Conservation (phyloP, 2,888 invertebrate genomes). For the Cephus spinipes region DNA sequence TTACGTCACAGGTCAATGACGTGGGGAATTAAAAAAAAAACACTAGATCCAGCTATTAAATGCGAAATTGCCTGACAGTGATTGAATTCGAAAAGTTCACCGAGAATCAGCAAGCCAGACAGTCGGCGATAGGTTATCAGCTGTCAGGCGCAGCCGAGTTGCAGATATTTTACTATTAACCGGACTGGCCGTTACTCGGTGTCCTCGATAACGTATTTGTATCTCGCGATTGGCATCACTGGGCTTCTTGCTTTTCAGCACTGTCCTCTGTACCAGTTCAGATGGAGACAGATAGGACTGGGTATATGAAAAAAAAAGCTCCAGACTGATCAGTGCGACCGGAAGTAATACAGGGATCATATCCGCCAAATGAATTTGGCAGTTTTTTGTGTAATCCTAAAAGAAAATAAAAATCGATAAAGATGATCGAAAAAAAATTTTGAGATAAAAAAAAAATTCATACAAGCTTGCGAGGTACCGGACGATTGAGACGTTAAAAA, state of each 20-base stretch:
- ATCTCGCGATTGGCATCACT: neutral
- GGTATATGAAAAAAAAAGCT: neutral
- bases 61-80: neutral
- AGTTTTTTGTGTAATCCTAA: constrained; percentile 21
- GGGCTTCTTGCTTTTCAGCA: neutral
- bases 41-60: neutral
- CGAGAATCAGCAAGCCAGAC: neutral
- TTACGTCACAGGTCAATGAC: neutral
- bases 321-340: neutral
- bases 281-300: neutral
- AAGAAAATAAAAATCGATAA: neutral
- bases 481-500: neutral
- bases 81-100: neutral
- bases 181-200: neutral
- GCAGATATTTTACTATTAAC: neutral
- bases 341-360: neutral
- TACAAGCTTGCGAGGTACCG: neutral
- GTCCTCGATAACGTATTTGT: neutral
- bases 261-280: neutral
- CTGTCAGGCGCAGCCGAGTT: neutral
- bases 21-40: neutral
- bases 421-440: neutral
- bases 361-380: neutral
- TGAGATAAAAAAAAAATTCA: neutral
- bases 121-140: neutral